Percentiles rank a stretch among this genome's conserved stretches.
phyloP scores from a whole-genome alignment of 2,797 vertebrate species.

The Aphelocoma californica region DNA sequence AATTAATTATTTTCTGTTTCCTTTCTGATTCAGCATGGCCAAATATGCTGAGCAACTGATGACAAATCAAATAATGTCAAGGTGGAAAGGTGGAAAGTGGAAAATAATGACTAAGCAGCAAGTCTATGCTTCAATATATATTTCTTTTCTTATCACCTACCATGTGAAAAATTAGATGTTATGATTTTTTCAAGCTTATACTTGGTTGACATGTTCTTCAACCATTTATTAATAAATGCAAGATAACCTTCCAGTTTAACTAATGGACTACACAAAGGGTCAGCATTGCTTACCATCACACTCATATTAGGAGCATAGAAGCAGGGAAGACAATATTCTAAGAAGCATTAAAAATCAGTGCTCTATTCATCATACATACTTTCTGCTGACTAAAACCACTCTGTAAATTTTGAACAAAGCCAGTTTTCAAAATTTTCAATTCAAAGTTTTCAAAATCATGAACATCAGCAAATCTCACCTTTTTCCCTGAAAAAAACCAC shows the following conservation, averaged over 20 bases:
- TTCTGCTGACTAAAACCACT: neutral
- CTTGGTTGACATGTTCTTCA: neutral
- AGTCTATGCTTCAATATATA: neutral
- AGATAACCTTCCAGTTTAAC: neutral
- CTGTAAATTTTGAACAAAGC: neutral
- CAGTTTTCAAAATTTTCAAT: neutral
- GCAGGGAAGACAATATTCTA: neutral
- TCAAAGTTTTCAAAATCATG: neutral
- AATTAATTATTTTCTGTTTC: neutral
- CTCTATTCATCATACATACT: neutral
- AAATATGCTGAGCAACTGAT: neutral
- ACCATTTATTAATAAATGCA: neutral
- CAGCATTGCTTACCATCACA: neutral
- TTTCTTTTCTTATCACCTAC: neutral
- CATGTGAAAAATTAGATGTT: neutral
- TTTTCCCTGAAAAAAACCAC: neutral
- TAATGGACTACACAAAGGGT: neutral
- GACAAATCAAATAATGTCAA: neutral
- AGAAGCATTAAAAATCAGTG: neutral
- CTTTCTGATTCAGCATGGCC: neutral
- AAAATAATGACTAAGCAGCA: neutral
- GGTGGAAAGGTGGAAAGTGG: neutral
- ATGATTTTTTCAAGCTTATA: neutral
- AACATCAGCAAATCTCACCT: neutral
- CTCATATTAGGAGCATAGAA: neutral